Percentiles rank a stretch among this genome's conserved stretches.
These are phyloP conservation scores for Macquaria ambigua DNA, from an alignment of 2,113 vertebrate species.

Conservation along the genomic window DNA sequence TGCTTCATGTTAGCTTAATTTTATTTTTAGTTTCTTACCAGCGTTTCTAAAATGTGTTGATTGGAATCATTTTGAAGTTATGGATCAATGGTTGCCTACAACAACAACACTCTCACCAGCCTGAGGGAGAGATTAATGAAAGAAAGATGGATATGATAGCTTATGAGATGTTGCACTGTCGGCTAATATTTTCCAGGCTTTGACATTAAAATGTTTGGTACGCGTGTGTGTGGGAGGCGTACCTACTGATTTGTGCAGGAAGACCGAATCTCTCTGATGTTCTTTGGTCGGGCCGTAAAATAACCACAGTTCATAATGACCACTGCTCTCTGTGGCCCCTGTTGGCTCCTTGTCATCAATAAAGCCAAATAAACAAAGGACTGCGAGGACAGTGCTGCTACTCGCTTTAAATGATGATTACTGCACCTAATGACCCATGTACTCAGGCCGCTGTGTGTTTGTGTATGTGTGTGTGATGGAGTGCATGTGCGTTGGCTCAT, in stretches of 20 bases:
- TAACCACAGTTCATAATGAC: slow-evolving; percentile 24
- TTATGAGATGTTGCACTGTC: slow-evolving; percentile 15
- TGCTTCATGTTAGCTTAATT: background rate
- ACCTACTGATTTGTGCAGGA: slow-evolving; percentile 34
- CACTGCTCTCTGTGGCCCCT: background rate
- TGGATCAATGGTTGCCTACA: slow-evolving; percentile 36
- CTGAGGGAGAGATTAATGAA: slow-evolving; percentile 19
- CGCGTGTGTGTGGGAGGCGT: slow-evolving; percentile 6
- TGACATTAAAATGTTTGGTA: slow-evolving; percentile 18
- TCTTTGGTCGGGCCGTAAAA: slow-evolving; percentile 1
- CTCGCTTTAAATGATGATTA: slow-evolving; percentile 52
- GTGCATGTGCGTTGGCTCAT: slow-evolving; percentile 18
- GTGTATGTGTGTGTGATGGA: slow-evolving; percentile 12
- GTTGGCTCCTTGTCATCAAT: slow-evolving; percentile 42
- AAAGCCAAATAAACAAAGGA: slow-evolving; percentile 53
- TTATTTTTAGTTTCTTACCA: background rate
- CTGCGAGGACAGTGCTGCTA: background rate
- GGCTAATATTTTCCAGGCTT: slow-evolving; percentile 35
- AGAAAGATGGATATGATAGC: background rate
- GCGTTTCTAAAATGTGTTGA: slow-evolving; percentile 27
- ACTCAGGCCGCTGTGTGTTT: slow-evolving; percentile 4
- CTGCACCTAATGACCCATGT: slow-evolving; percentile 64
- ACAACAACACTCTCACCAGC: slow-evolving; percentile 1
- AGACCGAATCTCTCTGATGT: background rate
- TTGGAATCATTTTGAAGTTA: slow-evolving; percentile 38